phyloP scores from a whole-genome alignment of 37 sponge, comb jelly and placozoan genomes.

The Eunapius fragilis region DNA sequence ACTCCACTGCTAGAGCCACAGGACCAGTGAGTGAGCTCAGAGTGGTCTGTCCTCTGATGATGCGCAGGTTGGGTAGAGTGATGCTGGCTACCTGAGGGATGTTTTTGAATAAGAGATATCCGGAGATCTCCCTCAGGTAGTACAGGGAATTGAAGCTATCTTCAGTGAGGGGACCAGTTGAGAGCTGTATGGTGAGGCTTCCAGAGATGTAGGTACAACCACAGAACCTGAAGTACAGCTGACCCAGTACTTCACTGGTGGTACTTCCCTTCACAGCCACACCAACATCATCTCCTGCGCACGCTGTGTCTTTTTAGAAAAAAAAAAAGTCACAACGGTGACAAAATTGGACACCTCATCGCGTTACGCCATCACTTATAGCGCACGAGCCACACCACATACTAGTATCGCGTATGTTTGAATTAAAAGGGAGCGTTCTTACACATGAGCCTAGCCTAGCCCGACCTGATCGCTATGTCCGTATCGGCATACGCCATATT shows the following conservation, averaged over 20 bases:
- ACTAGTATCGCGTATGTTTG: too few relatives aligned
- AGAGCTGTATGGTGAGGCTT: slow-evolving; percentile 21
- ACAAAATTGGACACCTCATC: too few relatives aligned
- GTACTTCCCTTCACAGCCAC: not conserved
- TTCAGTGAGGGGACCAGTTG: not conserved
- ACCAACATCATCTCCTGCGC: slow-evolving; percentile 1
- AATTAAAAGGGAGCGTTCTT: too few relatives aligned
- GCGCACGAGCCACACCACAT: too few relatives aligned
- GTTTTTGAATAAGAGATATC: slow-evolving; percentile 5
- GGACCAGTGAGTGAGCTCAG: not conserved
- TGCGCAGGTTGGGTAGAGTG: slow-evolving; percentile 48
- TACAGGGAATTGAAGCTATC: slow-evolving; percentile 44
- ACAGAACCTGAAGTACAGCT: slow-evolving; percentile 33
- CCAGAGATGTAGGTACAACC: slow-evolving; percentile 53
- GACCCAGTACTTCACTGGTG: slow-evolving; percentile 11
- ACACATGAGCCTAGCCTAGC: too few relatives aligned
- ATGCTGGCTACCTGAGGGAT: slow-evolving; percentile 21
- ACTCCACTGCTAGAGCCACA: slow-evolving; percentile 1
- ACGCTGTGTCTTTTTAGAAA: not conserved
- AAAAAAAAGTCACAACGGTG: too few relatives aligned
- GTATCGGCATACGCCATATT: too few relatives aligned
- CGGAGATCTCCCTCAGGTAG: slow-evolving; percentile 50
- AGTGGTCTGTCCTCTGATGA: slow-evolving; percentile 36
- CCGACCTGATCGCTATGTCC: too few relatives aligned
- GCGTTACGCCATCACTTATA: too few relatives aligned